Base-by-base conservation (phyloP, 1,140 invertebrate genomes). In the Akabosia matsudoensis region DNA sequence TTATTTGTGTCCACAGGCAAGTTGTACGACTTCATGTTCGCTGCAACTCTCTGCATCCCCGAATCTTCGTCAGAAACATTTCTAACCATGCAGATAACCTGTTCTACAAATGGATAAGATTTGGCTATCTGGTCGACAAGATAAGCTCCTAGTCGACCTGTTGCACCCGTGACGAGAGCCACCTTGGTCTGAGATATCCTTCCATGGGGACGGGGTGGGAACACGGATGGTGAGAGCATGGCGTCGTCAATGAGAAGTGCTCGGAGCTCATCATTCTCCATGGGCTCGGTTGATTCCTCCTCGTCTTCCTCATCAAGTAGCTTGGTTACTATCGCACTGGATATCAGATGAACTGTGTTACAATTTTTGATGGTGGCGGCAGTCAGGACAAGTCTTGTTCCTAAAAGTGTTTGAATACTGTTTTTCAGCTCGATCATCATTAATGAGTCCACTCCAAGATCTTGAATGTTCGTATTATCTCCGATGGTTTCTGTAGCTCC, bases 341-440 rank as follows among this genome's bases (percentile, higher is more conserved):
- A 7, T 28, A 64, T 22, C 24, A 14, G 13, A 10, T 13, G 18
- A 64, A 64, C 26, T 13, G 61, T 22, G 18, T 64, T 64, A 28
- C 61, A 64, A 24, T 64, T 28, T 28, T 64, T 64, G 18, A n/a
- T n/a, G n/a, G n/a, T n/a, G 7, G 4, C 16, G 28, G 33, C 28
- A 22, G 67, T 33, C 7, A 70, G 14, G 18, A 10, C 33, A 2
- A 72, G 18, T 34, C 70, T 13, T 2, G 10, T 13, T 3, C 70
- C 70, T 3, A 72, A 14, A 22, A 28, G n/a, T 26, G 1, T 72
- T 45, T 72, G 70, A 37, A 72, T 13, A 22, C 31, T 45, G 28
- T 72, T 72, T 34, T 37, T 33, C 14, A 72, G 2, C 70, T 72
- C 70, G 10, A 72, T 24, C 2, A 72, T 3, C 70, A 72, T 72